phyloP scores from a whole-genome alignment of 2,797 vertebrate genomes.

The Xenopus petersii region DNA sequence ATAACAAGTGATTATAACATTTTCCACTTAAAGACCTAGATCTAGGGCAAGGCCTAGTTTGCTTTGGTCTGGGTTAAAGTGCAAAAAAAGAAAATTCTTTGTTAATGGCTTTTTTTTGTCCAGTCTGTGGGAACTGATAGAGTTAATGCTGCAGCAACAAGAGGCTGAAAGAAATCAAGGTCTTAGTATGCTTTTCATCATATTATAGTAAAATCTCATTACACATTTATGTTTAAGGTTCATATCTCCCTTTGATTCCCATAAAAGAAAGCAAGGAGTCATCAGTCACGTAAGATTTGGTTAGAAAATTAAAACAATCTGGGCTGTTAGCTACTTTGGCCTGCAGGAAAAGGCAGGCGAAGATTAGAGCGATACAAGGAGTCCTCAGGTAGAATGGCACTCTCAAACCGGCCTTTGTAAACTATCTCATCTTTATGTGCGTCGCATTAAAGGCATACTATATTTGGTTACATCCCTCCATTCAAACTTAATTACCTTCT shows the following conservation, averaged over 20 bases:
- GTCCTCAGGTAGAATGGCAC: conserved; percentile 64
- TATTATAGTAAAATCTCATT: conserved; percentile 65
- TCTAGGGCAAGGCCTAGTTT: conserved; percentile 63
- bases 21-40: conserved; percentile 52
- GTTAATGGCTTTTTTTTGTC: not conserved
- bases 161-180: conserved; percentile 59
- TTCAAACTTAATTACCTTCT: conserved; percentile 99
- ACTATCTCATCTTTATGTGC: conserved; percentile 59
- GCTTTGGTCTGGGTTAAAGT: conserved; percentile 39
- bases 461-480: conserved; percentile 79
- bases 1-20: conserved; percentile 54
- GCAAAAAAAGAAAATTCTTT: too few relatives aligned
- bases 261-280: conserved; percentile 50
- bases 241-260: conserved; percentile 59
- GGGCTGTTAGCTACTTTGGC: conserved; percentile 57
- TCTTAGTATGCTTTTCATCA: conserved; percentile 65
- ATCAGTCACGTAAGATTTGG: conserved; percentile 59
- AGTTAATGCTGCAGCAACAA: conserved; percentile 63
- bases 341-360: conserved; percentile 60
- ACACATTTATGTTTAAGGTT: conserved; percentile 57
- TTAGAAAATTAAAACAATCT: conserved; percentile 63
- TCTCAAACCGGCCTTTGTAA: conserved; percentile 75
- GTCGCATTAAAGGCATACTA: conserved; percentile 66
- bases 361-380: conserved; percentile 52
- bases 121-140: not conserved